phyloP scores from a whole-genome alignment of 2,888 invertebrate species.

The Acanthacorydalis orientalis region DNA sequence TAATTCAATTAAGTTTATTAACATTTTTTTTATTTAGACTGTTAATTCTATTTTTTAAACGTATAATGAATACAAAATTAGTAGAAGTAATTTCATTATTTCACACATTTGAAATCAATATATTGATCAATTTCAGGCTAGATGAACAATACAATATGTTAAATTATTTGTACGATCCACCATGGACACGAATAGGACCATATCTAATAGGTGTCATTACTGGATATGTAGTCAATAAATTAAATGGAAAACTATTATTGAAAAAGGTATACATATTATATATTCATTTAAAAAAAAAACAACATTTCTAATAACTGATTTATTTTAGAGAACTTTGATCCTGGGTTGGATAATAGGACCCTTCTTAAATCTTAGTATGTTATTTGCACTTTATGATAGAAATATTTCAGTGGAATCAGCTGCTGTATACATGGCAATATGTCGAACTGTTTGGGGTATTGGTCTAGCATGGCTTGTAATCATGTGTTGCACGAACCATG shows the following conservation, averaged over 20 bases:
- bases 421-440: conserved; percentile 30
- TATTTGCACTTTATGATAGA: conserved; percentile 26
- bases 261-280: conserved; percentile 13
- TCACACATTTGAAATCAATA: too few relatives aligned
- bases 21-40: too few relatives aligned
- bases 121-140: conserved; percentile 17
- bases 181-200: conserved; percentile 32
- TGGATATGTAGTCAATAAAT: conserved; percentile 26
- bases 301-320: neutral
- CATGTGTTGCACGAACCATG: conserved; percentile 35
- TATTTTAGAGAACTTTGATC: conserved; percentile 17
- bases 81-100: too few relatives aligned
- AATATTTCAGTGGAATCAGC: conserved; percentile 28
- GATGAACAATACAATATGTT: conserved; percentile 23
- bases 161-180: conserved; percentile 29
- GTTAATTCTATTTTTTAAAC: too few relatives aligned
- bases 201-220: conserved; percentile 30
- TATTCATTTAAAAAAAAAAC: neutral
- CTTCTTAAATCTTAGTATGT: conserved; percentile 23
- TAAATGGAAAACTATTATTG: conserved; percentile 17
- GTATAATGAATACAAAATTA: too few relatives aligned
- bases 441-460: conserved; percentile 33
- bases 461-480: conserved; percentile 37
- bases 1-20: too few relatives aligned
- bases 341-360: conserved; percentile 24